Base-by-base conservation (phyloP, 2,888 invertebrate species). In the Aromia moschata region DNA sequence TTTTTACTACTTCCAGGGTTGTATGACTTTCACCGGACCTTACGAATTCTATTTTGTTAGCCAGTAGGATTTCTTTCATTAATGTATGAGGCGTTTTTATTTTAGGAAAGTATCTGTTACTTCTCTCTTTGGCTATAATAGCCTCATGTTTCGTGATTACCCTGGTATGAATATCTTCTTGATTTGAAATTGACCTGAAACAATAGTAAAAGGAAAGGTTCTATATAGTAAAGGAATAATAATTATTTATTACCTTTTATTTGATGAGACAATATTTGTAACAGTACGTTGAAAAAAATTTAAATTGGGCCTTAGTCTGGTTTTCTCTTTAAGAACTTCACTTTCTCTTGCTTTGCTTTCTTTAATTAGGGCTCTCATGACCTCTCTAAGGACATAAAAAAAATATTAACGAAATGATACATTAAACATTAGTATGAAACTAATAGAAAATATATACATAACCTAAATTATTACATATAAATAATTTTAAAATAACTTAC, bases 231-330 rank as follows among this genome's bases (percentile, higher is more conserved):
- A n/a, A n/a, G n/a, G n/a, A n/a, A n/a, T n/a, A n/a, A n/a, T n/a
- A n/a, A n/a, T n/a, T n/a, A n/a, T n/a, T n/a, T n/a, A n/a, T 59
- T 56, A 69, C 70, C 69, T 55, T 40, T 61, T 67, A 57, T 71
- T 71, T 11, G 63, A 64, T 0, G 69, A 69, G 2, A 70, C 68
- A 36, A 70, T 49, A 60, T 64, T 68, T 17, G 59, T 59, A 15
- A 71, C 67, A 9, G 71, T 71, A 31, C 71, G 60, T 51, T 71
- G 68, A 25, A 71, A 67, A 40, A 71, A 71, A 40, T 70, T 67
- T 15, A 71, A 56, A 53, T 71, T 71, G 1, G 71, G 71, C 20
- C 65, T 68, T 4, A 70, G 30, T 47, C 70, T 61, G 30, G 68
- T 47, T 46, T 53, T 60, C 45, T 68, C 67, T 15, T 47, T 53